A percentile compares a stretch with the other conserved stretches of the same genome.
Evolutionary conservation across 1,140 invertebrate species (phyloP).

Genomic region (Bombus haemorrhoidalis): DNA sequence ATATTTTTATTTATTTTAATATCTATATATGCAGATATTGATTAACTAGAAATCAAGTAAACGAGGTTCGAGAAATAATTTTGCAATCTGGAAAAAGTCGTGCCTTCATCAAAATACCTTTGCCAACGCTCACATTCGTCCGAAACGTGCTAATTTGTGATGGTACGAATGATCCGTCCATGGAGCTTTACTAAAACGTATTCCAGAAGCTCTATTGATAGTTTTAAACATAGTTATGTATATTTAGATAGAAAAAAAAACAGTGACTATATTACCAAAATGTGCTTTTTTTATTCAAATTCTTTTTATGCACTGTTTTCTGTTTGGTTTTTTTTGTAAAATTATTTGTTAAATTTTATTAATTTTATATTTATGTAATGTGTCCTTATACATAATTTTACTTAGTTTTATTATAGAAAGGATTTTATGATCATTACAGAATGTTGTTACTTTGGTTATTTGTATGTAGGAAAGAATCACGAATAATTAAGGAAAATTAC

Average conservation of each 20-base stretch:
- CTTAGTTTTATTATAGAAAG: constrained; percentile 15
- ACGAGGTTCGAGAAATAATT: constrained; percentile 42
- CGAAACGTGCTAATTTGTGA: constrained; percentile 75
- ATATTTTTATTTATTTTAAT: not conserved
- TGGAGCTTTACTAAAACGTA: constrained; percentile 78
- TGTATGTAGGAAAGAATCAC: not conserved
- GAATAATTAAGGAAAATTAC: constrained; percentile 13
- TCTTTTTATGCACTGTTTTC: constrained; percentile 35
- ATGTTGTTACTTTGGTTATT: constrained; percentile 2
- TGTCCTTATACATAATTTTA: not conserved
- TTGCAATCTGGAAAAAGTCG: constrained; percentile 63
- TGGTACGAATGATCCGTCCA: constrained; percentile 78
- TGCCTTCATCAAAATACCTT: constrained; percentile 69
- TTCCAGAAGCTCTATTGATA: constrained; percentile 76
- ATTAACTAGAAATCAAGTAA: constrained; percentile 12
- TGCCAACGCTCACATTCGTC: constrained; percentile 74
- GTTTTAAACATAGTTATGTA: constrained; percentile 60
- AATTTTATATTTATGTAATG: constrained; percentile 5
- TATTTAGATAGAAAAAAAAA: constrained; percentile 43
- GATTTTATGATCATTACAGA: not conserved
- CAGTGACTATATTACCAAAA: constrained; percentile 15
- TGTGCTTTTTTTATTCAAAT: constrained; percentile 31
- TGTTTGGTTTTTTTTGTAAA: constrained; percentile 19
- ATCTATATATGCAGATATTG: not conserved
- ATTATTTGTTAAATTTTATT: constrained; percentile 24